phyloP scores from a whole-genome alignment of 2,113 vertebrate species.

The Cryptotis parvus region DNA sequence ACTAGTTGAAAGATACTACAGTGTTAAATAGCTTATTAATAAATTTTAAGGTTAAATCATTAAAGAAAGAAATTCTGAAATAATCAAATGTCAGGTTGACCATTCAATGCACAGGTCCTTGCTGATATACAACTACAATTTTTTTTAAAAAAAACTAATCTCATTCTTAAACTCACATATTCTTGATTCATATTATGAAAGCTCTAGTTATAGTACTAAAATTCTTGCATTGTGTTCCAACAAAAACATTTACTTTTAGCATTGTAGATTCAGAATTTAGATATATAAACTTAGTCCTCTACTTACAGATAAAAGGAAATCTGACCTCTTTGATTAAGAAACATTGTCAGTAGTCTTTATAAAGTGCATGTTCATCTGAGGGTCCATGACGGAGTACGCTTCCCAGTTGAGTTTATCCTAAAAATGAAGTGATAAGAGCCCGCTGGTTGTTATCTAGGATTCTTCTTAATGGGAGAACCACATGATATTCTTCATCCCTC shows the following conservation, averaged over 20 bases:
- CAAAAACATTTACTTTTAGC: conserved; percentile 51
- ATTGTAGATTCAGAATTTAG: conserved; percentile 64
- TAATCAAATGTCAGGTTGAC: conserved; percentile 45
- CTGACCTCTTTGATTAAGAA: conserved; percentile 79
- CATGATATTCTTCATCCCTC: conserved; percentile 77
- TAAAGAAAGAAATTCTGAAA: conserved; percentile 34
- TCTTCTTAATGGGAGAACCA: conserved; percentile 71
- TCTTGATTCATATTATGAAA: conserved; percentile 44
- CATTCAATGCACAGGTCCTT: conserved; percentile 41
- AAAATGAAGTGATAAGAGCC: conserved; percentile 69
- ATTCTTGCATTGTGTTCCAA: conserved; percentile 52
- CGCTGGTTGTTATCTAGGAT: conserved; percentile 74
- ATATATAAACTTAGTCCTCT: conserved; percentile 60
- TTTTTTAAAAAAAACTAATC: conserved; percentile 9
- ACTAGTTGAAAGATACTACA: conserved; percentile 29
- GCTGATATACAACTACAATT: conserved; percentile 24
- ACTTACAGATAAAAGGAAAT: conserved; percentile 77
- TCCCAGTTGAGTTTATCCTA: conserved; percentile 75
- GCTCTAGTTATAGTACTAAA: neutral
- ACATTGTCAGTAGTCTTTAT: conserved; percentile 75
- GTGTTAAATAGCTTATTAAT: conserved; percentile 20
- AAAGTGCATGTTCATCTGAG: conserved; percentile 73
- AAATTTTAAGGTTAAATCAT: conserved; percentile 61
- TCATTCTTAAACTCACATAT: conserved; percentile 32
- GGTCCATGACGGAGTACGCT: conserved; percentile 61